phyloP scores from a whole-genome alignment of 2,888 invertebrate species.

The Piscicola geometra region DNA sequence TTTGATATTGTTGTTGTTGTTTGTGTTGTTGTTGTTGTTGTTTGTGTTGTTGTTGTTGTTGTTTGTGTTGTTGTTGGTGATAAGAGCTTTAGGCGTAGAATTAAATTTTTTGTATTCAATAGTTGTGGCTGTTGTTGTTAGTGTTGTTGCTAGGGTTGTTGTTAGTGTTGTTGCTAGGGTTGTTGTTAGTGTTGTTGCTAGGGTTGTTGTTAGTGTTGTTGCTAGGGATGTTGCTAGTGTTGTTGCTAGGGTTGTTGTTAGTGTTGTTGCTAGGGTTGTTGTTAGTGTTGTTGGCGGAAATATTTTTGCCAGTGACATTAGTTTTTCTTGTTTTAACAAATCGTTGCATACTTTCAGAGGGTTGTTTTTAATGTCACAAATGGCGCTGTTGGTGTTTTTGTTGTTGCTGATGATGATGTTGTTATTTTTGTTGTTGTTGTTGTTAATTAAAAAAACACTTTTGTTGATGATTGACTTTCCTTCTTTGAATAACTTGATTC shows the following conservation, averaged over 20 bases:
- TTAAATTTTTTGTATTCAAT: background rate
- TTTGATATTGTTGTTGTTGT: background rate
- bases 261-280: background rate
- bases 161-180: slow-evolving; percentile 1
- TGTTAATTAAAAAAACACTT: background rate
- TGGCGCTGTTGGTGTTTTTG: too few species aligned
- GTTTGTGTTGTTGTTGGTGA: slow-evolving; percentile 1
- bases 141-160: background rate
- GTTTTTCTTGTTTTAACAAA: too few species aligned
- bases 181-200: background rate
- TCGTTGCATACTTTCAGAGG: too few species aligned
- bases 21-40: background rate
- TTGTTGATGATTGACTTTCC: background rate
- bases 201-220: background rate
- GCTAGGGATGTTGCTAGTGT: background rate
- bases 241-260: background rate
- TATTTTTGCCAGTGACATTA: background rate
- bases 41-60: slow-evolving; percentile 1
- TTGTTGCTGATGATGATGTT: too few species aligned
- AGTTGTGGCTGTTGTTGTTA: background rate
- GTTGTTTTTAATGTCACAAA: too few species aligned
- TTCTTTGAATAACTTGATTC: background rate
- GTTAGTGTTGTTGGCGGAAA: background rate
- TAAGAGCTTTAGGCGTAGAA: background rate
- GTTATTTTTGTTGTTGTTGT: too few species aligned